phyloP scores from a whole-genome alignment of 2,888 invertebrate genomes.

The Pseudococcus longispinus region DNA sequence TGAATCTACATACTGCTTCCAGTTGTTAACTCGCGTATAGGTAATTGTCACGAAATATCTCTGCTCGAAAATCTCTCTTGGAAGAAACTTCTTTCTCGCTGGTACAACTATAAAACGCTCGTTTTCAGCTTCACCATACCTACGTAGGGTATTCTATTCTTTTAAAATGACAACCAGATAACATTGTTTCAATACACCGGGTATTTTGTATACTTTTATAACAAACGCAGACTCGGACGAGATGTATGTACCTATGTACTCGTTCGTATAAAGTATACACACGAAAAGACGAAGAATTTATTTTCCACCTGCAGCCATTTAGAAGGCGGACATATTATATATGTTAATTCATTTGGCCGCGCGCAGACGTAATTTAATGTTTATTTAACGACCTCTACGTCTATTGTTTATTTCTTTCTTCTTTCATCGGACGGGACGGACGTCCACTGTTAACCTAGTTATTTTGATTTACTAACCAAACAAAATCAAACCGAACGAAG shows the following conservation, averaged over 20 bases:
- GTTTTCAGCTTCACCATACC: neutral
- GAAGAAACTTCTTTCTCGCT: neutral
- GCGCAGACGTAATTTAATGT: constrained; percentile 42
- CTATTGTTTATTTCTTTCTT: constrained; percentile 38
- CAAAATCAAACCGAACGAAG: neutral
- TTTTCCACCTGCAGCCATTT: constrained; percentile 33
- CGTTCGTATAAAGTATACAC: neutral
- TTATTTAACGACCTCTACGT: constrained; percentile 39
- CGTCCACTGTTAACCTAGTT: constrained; percentile 41
- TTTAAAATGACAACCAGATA: constrained; percentile 44
- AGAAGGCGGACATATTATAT: constrained; percentile 41
- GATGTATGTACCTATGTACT: neutral
- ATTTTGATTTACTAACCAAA: constrained; percentile 40
- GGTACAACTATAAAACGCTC: neutral
- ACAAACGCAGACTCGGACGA: neutral
- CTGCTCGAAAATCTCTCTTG: neutral
- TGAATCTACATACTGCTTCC: neutral
- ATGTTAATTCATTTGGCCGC: constrained; percentile 29
- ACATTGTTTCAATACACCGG: constrained; percentile 33
- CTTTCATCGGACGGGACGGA: constrained; percentile 29
- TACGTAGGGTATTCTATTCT: neutral
- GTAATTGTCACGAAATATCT: constrained; percentile 25
- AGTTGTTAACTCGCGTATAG: neutral
- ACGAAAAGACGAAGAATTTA: constrained; percentile 31
- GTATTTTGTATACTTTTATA: constrained; percentile 1